Evolutionary conservation across 1,140 invertebrate species (phyloP).

Genomic region (Camponotus pennsylvanicus): DNA sequence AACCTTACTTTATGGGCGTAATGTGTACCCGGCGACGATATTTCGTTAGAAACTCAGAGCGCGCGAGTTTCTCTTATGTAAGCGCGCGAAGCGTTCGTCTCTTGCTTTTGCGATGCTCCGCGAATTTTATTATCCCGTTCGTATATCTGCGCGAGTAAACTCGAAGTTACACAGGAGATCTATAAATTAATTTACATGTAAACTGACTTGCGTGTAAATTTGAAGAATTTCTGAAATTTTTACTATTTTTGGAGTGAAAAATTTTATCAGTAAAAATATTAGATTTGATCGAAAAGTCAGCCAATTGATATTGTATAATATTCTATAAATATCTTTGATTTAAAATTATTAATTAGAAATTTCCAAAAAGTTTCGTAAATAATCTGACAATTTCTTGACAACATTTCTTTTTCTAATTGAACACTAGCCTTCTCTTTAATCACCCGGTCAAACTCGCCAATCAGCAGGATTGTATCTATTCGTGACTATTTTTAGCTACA

Average conservation of each 20-base stretch:
- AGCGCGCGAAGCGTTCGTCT: conserved; percentile 48
- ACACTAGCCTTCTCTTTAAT: not conserved
- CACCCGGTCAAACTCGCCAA: not conserved
- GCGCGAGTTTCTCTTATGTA: conserved; percentile 79
- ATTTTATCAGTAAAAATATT: not conserved
- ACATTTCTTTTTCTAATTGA: conserved; percentile 8
- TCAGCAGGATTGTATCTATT: not conserved
- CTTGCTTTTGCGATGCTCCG: not conserved
- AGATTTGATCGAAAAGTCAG: not conserved
- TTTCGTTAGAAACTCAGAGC: conserved; percentile 80
- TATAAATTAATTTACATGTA: not conserved
- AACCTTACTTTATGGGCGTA: conserved; percentile 73
- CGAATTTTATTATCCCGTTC: conserved; percentile 1
- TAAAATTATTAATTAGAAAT: not conserved
- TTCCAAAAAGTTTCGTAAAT: not conserved
- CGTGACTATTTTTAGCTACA: conserved; percentile 8
- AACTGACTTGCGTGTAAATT: too few species aligned
- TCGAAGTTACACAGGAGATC: not conserved
- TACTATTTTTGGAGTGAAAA: not conserved
- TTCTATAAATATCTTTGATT: too few species aligned
- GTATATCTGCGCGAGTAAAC: not conserved
- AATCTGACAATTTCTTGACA: not conserved
- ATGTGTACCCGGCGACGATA: conserved; percentile 71
- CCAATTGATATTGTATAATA: too few species aligned
- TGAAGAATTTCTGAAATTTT: too few species aligned